Evolutionary conservation across 2,888 invertebrate genomes (phyloP), one percentile per base, ranked within the genome.

Genomic region (Chloroclystis v-ata): DNA sequence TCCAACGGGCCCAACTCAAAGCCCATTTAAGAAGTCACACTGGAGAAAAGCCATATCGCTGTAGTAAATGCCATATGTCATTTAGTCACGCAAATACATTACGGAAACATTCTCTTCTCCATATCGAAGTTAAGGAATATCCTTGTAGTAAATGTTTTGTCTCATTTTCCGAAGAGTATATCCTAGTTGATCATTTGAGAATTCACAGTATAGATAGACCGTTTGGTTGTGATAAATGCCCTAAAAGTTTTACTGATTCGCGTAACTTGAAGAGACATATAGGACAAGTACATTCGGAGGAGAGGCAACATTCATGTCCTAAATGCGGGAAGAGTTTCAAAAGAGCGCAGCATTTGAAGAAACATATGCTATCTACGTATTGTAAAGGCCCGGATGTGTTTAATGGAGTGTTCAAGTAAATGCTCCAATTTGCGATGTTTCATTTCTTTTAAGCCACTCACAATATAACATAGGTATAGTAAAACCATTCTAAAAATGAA

Each of bases 11-110:
- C 1, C 44, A 45, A 20, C 16, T 46, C 5, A 40, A 40, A 29
- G 46, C 46, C 1, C 46, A 46, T 25, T 29, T 24, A 29, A 28
- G 46, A 10, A 46, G 24, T n/a, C 46, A 46, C 25, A 40, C 46
- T 0, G 46, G 46, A 1, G 29, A 46, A 9, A 40, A 40, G 28
- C 46, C 46, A 5, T 46, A 46, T n/a, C 10, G 9, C 4, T 46
- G 46, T 24, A 14, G 24, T 14, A 24, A 11, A 14, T 46, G 46
- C 7, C 9, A 25, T 9, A 37, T 37, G 37, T 41, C 47, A 0
- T 47, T 47, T n/a, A 41, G 47, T 12, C 47, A 47, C n/a, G 25
- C 29, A 0, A 24, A 12, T 4, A 35, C 47, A 6, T 11, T 47
- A n/a, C 12, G 37, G 7, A 41, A 37, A 12, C 47, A 47, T n/a